phyloP scores from a whole-genome alignment of 2,888 invertebrate genomes.

The Eilema depressum region DNA sequence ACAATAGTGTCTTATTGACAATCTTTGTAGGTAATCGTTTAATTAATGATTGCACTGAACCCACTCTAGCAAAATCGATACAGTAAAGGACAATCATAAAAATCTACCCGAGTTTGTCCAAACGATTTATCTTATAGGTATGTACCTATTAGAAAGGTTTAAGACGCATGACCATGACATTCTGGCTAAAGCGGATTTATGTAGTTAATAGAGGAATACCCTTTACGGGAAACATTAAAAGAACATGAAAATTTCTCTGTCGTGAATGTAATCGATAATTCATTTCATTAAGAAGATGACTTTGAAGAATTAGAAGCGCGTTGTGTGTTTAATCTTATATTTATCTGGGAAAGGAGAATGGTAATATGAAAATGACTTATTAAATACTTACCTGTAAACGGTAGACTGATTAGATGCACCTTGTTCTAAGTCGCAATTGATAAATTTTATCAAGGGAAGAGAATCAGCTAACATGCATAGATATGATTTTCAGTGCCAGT shows the following conservation, averaged over 20 bases:
- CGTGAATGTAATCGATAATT: not conserved
- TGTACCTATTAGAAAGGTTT: not conserved
- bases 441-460: not conserved
- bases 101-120: not conserved
- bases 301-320: not conserved
- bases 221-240: not conserved
- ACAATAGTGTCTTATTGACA: too few relatives aligned
- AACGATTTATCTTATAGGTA: not conserved
- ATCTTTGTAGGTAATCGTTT: too few relatives aligned
- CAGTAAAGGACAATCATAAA: not conserved
- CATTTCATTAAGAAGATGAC: not conserved
- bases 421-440: too few relatives aligned
- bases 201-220: not conserved
- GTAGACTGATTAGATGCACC: too few relatives aligned
- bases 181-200: not conserved
- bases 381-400: too few relatives aligned
- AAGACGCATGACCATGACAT: not conserved
- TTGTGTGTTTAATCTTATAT: not conserved
- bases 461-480: not conserved
- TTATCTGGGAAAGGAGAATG: not conserved
- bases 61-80: not conserved
- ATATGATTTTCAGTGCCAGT: not conserved
- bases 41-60: not conserved
- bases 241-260: not conserved
- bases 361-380: not conserved